These are phyloP conservation scores for Bubalus kerabau DNA, from an alignment of 2,113 vertebrate species.

Conservation along the genomic window DNA sequence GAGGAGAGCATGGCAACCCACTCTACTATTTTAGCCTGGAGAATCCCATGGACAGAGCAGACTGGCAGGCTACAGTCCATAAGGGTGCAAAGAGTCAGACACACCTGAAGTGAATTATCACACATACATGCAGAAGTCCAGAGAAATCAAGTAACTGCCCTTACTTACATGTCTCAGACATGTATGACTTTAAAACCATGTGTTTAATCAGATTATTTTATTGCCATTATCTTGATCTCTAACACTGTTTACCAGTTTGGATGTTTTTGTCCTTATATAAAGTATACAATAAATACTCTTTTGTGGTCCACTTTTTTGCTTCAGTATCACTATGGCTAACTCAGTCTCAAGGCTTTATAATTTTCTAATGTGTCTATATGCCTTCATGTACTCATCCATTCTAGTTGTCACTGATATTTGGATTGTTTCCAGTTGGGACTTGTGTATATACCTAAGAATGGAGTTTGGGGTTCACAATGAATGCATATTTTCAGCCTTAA, in stretches of 20 bases:
- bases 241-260: neutral
- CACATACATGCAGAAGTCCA: neutral
- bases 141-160: neutral
- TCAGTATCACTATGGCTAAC: neutral
- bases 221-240: neutral
- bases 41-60: neutral
- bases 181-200: neutral
- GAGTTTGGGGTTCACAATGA: neutral
- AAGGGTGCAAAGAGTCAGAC: neutral
- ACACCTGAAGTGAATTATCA: neutral
- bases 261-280: neutral
- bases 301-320: neutral
- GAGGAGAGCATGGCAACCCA: neutral
- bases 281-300: neutral
- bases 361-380: neutral
- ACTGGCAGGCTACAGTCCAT: neutral
- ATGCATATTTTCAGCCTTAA: neutral
- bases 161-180: neutral
- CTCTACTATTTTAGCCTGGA: neutral
- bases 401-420: neutral
- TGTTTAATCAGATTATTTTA: neutral
- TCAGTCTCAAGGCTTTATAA: neutral
- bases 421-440: no score
- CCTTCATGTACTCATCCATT: neutral
- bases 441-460: neutral